Base-by-base conservation (phyloP, 2,113 vertebrate genomes). In the Callipepla squamata region DNA sequence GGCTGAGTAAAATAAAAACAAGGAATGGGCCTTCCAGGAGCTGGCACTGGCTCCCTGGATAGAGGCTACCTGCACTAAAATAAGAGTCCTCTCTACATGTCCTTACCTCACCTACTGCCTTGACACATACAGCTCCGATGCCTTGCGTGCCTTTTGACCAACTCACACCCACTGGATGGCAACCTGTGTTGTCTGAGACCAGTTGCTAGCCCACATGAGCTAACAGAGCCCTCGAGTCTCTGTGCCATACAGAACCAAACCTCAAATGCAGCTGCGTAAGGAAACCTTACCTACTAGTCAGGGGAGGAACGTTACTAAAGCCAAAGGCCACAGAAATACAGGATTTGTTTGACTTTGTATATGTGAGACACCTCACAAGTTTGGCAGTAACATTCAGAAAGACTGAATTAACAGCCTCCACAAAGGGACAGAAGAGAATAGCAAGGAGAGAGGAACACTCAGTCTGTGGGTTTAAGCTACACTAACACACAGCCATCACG, bases 231-330 rank as follows among this genome's bases (percentile, higher is more conserved):
- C 50, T 78, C 26, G 51, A 13, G 2, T 68, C 82, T 70, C 74
- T n/a, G 4, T 25, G 65, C 62, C 62, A 5, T 5, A 83, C 42
- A 58, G 40, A 50, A 86, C 40, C 38, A 36, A 73, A 81, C 26
- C 4, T 3, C 45, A 59, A 42, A 40, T 1, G 1, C 13, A 57
- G 73, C 34, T 84, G 40, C 38, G 11, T 12, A 78, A 63, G 22
- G 72, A 32, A 84, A 77, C 19, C 19, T 21, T 40, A 67, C 57
- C 26, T 67, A 3, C 40, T 80, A 85, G 58, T 87, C 89, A 93
- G 50, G 48, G 89, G 61, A 87, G 75, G 50, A 89, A 94, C 93
- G 83, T 30, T 53, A 82, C 51, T 58, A 66, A 79, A 92, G 55
- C 28, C 30, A 48, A 85, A 88, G 34, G 63, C 68, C 85, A 20